Percentiles rank a stretch among this genome's conserved stretches.
phyloP scores from a whole-genome alignment of 2,888 invertebrate species.

The Thecocarcelia acutangulata region DNA sequence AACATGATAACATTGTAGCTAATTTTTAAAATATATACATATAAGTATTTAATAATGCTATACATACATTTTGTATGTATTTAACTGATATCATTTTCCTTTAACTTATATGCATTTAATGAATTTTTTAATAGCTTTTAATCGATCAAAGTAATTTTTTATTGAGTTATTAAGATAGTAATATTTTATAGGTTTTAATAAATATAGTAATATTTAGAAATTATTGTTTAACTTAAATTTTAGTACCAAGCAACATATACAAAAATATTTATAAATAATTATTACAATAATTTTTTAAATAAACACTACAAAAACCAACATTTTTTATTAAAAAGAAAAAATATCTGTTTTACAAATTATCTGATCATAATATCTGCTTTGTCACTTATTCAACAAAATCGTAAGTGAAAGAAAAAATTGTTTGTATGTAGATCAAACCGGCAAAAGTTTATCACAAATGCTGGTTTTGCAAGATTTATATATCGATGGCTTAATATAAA shows the following conservation, averaged over 20 bases:
- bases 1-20: slow-evolving; percentile 19
- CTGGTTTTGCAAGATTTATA: too few relatives aligned
- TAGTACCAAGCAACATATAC: slow-evolving; percentile 48
- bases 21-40: slow-evolving; percentile 6
- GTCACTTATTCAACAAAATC: too few relatives aligned
- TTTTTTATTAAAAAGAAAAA: slow-evolving; percentile 45
- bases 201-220: slow-evolving; percentile 28
- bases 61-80: slow-evolving; percentile 12
- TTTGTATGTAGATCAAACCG: too few relatives aligned
- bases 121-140: slow-evolving; percentile 54
- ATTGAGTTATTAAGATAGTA: slow-evolving; percentile 30
- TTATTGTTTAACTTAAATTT: slow-evolving; percentile 39
- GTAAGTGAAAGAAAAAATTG: too few relatives aligned
- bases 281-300: slow-evolving; percentile 55
- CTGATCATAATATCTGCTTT: too few relatives aligned
- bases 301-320: slow-evolving; percentile 51
- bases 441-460: too few relatives aligned
- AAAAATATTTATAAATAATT: slow-evolving; percentile 46
- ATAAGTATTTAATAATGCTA: too few relatives aligned
- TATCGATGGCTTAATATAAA: too few relatives aligned
- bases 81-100: slow-evolving; percentile 37
- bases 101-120: slow-evolving; percentile 29
- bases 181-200: slow-evolving; percentile 60
- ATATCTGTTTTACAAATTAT: not conserved
- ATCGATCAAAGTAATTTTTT: slow-evolving; percentile 56